phyloP scores from a whole-genome alignment of 2,797 vertebrate species.

The Delichon dasypus region DNA sequence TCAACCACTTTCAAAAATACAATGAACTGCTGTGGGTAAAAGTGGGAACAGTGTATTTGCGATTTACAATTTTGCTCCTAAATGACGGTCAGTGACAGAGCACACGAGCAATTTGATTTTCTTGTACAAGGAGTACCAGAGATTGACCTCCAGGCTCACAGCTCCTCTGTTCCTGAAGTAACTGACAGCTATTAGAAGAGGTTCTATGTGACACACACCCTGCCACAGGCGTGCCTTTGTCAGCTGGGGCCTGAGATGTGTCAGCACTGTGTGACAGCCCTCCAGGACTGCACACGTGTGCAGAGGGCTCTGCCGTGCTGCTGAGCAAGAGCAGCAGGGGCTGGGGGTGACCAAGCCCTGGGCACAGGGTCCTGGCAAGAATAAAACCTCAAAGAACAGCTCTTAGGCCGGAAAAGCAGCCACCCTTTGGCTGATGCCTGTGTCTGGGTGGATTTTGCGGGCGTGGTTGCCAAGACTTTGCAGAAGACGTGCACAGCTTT shows the following conservation, averaged over 20 bases:
- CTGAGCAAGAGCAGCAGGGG: not conserved
- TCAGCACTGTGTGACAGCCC: not conserved
- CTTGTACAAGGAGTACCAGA: not conserved
- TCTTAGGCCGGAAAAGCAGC: not conserved
- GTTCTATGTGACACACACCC: not conserved
- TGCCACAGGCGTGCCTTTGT: accelerated
- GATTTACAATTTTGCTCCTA: not conserved
- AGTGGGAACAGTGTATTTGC: not conserved
- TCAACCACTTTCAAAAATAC: not conserved
- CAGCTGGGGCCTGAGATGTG: not conserved
- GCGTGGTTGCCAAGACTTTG: accelerated
- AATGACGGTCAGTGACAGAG: not conserved
- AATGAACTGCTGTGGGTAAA: not conserved
- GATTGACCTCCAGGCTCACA: not conserved
- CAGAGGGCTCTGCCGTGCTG: not conserved
- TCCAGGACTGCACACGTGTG: accelerated
- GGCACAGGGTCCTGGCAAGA: not conserved
- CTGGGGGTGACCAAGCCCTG: not conserved
- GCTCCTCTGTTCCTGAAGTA: not conserved
- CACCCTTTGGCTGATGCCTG: not conserved
- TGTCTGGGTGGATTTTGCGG: not conserved
- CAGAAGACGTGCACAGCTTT: not conserved
- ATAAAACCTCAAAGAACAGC: not conserved
- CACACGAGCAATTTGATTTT: accelerated
- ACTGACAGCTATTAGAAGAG: not conserved